Conservation (phyloP, 2,888 invertebrate genomes). For the Unio pictorum region DNA sequence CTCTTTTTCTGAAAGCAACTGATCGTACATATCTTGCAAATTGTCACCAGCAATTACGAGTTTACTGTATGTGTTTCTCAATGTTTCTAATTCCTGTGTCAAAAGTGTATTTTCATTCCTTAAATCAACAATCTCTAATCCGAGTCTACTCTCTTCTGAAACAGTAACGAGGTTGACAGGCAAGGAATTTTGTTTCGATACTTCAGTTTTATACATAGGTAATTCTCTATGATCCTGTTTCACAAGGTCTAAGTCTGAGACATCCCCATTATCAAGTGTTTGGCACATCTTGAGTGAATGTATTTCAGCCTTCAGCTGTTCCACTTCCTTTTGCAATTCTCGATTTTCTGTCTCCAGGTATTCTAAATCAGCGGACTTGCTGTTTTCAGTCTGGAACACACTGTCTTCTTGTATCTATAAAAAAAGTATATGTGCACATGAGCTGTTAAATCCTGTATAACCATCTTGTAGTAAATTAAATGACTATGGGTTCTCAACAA, state of each 20-base stretch:
- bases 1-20: conserved; percentile 49
- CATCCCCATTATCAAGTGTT: conserved; percentile 29
- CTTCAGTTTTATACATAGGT: not conserved
- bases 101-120: conserved; percentile 34
- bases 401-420: conserved; percentile 24
- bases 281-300: conserved; percentile 15
- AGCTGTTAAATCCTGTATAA: too few species aligned
- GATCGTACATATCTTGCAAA: conserved; percentile 56
- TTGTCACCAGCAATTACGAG: conserved; percentile 60
- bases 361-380: conserved; percentile 7
- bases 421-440: conserved; percentile 1
- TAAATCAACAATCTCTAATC: conserved; percentile 30
- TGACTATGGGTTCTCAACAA: too few species aligned
- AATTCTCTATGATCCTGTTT: not conserved
- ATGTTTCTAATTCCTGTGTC: conserved; percentile 49
- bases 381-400: conserved; percentile 32
- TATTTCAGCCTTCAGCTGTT: conserved; percentile 27
- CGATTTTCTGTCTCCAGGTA: conserved; percentile 37
- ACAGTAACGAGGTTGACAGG: not conserved
- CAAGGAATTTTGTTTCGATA: not conserved
- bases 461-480: too few species aligned
- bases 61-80: conserved; percentile 49
- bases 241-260: conserved; percentile 15
- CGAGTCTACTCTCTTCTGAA: conserved; percentile 1
- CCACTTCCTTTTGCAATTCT: conserved; percentile 26